Percentiles rank a stretch among this genome's conserved stretches.
These are phyloP conservation scores for Mystacornis crossleyi DNA, from an alignment of 2,113 vertebrate species.

Conservation along the genomic window DNA sequence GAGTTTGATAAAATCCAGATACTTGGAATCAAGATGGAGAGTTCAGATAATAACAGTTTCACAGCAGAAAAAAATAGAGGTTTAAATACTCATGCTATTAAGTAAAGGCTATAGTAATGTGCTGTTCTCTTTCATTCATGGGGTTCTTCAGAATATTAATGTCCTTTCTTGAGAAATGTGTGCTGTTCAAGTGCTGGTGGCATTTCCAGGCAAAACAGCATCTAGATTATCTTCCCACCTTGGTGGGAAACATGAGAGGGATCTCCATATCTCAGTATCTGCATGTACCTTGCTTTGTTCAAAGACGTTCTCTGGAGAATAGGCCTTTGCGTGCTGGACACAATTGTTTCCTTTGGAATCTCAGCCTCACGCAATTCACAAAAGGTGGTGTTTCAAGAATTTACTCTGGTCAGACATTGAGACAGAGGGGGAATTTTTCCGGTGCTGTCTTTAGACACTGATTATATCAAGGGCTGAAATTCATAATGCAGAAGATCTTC, in stretches of 20 bases:
- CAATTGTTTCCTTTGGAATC: background rate
- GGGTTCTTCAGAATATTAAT: background rate
- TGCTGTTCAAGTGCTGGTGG: background rate
- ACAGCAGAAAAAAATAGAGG: background rate
- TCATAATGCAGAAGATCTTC: background rate
- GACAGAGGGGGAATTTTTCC: background rate
- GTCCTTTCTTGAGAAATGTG: background rate
- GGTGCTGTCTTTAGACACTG: background rate
- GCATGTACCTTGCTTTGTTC: background rate
- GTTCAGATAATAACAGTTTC: constrained; percentile 14
- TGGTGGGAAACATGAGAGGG: background rate
- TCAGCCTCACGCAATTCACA: background rate
- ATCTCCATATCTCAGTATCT: background rate
- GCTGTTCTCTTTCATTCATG: background rate
- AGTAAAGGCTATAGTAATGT: background rate
- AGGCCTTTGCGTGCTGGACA: background rate
- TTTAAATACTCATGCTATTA: constrained; percentile 15
- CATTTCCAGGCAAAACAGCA: background rate
- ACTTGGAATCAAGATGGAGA: constrained; percentile 36
- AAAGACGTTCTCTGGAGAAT: background rate
- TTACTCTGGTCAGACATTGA: background rate
- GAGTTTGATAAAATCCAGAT: constrained; percentile 59
- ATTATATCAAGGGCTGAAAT: background rate
- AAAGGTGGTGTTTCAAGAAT: background rate
- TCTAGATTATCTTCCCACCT: background rate